Evolutionary conservation across 2,797 vertebrate genomes (phyloP).

Genomic region (Cheirogaleus major): DNA sequence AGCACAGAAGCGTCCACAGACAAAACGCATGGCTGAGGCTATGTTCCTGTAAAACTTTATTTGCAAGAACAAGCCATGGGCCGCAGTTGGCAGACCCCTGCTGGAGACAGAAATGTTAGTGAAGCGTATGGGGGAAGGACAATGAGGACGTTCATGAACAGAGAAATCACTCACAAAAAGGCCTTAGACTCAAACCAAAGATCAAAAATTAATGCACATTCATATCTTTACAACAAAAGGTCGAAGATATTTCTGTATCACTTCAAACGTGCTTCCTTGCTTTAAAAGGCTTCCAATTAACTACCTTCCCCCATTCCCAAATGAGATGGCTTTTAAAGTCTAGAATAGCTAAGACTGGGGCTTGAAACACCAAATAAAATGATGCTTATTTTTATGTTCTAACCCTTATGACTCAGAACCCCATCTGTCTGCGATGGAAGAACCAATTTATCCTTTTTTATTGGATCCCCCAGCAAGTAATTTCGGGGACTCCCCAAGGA

Average conservation of each 20-base stretch:
- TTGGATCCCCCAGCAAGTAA: not conserved
- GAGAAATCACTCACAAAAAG: not conserved
- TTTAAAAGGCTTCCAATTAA: not conserved
- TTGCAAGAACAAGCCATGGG: not conserved
- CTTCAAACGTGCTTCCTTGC: not conserved
- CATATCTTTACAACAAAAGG: not conserved
- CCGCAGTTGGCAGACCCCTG: not conserved
- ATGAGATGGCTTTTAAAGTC: not conserved
- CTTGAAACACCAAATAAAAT: not conserved
- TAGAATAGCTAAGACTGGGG: not conserved
- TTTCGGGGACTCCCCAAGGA: not conserved
- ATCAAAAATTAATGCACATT: not conserved
- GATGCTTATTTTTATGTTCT: not conserved
- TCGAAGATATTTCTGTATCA: not conserved
- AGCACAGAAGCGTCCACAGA: not conserved
- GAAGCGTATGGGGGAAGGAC: not conserved
- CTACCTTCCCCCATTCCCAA: not conserved
- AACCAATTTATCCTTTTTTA: not conserved
- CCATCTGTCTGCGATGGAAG: not conserved
- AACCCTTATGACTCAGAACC: not conserved
- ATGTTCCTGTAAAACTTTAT: constrained; percentile 37
- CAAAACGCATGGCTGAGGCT: not conserved
- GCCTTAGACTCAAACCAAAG: not conserved
- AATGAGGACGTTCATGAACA: not conserved
- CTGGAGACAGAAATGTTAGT: not conserved